Base-by-base conservation (phyloP, 2,888 invertebrate species). In the Rugalucina vietnamica region DNA sequence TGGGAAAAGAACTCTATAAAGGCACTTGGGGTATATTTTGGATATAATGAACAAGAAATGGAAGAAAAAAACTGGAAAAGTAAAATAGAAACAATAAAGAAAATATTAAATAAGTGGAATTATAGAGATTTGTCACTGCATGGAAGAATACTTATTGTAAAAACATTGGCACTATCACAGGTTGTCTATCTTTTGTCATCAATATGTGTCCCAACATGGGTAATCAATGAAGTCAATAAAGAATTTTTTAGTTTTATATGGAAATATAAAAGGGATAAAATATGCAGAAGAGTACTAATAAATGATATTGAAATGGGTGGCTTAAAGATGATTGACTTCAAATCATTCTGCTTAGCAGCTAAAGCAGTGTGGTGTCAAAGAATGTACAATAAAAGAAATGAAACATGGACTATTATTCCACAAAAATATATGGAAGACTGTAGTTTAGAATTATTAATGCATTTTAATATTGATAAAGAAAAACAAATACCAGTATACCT, bases 181-280 rank as follows among this genome's bases (percentile, higher is more conserved):
- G 1, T 60, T 10, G 29, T 29, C 8, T 60, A 60, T 29, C 18
- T 60, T 8, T 4, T 60, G 12, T 18, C 60, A 60, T 24, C 60
- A 29, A 10, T 24, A 12, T 60, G 27, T 8, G 29, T 29, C 27
- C 60, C 60, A 4, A 60, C 27, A 60, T 60, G 60, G 60, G 60
- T 60, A 8, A 29, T 60, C 27, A 60, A 60, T 60, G 60, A 60
- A 32, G 29, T 60, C 5, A 60, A 27, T 60, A 60, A 60, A 29
- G 29, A 60, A 29, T 54, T 54, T 54, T 54, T 54, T 54, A 5
- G 18, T 12, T 54, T 54, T n/a, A 12, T 54, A 54, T 54, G 54
- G 54, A 54, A 54, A 54, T 54, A 54, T 54, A 54, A 54, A 24
- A 54, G 54, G n/a, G 54, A 54, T 54, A 54, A 54, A n/a, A 54